Evolutionary conservation across 2,113 vertebrate species (phyloP).

Genomic region (Colossoma macropomum): DNA sequence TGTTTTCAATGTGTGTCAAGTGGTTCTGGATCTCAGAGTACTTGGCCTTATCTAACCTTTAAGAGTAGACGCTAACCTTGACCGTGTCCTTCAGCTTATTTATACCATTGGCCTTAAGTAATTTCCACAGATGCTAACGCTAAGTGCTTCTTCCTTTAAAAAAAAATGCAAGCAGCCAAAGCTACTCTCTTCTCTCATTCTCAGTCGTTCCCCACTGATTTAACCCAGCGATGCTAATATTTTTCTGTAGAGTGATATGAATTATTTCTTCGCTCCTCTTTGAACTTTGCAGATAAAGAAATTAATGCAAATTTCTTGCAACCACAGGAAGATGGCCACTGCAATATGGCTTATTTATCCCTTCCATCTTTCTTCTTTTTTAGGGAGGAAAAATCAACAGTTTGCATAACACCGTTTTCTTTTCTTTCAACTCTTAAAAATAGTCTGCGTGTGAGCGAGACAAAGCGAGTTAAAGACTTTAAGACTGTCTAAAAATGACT

Average conservation of each 20-base stretch:
- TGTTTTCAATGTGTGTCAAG: slow-evolving; percentile 26
- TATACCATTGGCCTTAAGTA: neutral
- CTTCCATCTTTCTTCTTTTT: slow-evolving; percentile 26
- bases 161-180: neutral
- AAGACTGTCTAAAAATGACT: no score
- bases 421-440: no score
- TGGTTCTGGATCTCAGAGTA: slow-evolving; percentile 11
- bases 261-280: slow-evolving; percentile 56
- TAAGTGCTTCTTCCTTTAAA: neutral
- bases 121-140: neutral
- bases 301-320: slow-evolving; percentile 64
- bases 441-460: no score
- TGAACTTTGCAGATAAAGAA: slow-evolving; percentile 63
- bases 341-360: slow-evolving; percentile 51
- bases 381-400: slow-evolving; percentile 19
- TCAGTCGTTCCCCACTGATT: neutral
- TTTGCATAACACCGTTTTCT: neutral
- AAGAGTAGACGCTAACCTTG: neutral
- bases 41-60: neutral
- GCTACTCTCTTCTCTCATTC: neutral
- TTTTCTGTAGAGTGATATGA: slow-evolving; percentile 39
- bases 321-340: slow-evolving; percentile 34
- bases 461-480: no score
- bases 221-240: slow-evolving; percentile 39
- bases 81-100: neutral